Evolutionary conservation across 2,888 invertebrate genomes (phyloP).

Genomic region (Pyrrhia umbra): DNA sequence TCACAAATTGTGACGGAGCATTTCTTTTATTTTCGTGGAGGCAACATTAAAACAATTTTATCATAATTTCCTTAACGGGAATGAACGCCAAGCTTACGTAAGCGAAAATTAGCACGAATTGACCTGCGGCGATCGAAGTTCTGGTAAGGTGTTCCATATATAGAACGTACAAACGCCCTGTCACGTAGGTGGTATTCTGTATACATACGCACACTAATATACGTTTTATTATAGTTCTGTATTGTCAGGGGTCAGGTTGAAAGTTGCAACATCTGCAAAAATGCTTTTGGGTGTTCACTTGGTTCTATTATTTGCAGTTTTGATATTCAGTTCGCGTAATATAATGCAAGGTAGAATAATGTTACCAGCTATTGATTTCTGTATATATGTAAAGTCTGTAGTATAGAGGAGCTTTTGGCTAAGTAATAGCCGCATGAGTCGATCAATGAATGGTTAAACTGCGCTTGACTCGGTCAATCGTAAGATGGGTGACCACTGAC

Average conservation of each 20-base stretch:
- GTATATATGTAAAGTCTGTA: neutral
- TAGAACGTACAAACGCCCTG: conserved; percentile 68
- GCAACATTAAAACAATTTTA: conserved; percentile 42
- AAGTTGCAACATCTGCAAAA: conserved; percentile 48
- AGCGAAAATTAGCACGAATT: conserved; percentile 69
- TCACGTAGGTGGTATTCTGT: conserved; percentile 64
- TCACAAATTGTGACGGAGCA: conserved; percentile 53
- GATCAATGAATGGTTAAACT: too few species aligned
- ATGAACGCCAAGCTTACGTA: conserved; percentile 61
- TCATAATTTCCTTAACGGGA: conserved; percentile 52
- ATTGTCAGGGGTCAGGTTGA: conserved; percentile 51
- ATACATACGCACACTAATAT: conserved; percentile 14
- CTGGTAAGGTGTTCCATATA: conserved; percentile 64
- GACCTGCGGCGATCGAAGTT: conserved; percentile 62
- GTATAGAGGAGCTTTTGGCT: neutral
- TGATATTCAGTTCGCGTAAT: conserved; percentile 23
- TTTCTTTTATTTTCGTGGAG: conserved; percentile 51
- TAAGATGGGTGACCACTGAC: too few species aligned
- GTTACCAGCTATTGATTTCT: conserved; percentile 7
- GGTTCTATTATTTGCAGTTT: conserved; percentile 29
- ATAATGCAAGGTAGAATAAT: conserved; percentile 15
- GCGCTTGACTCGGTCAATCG: too few species aligned
- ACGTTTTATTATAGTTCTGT: conserved; percentile 24
- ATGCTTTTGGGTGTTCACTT: conserved; percentile 20
- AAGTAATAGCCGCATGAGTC: too few species aligned